phyloP scores from a whole-genome alignment of 1,140 invertebrate species.

The Aradophagus sp. region DNA sequence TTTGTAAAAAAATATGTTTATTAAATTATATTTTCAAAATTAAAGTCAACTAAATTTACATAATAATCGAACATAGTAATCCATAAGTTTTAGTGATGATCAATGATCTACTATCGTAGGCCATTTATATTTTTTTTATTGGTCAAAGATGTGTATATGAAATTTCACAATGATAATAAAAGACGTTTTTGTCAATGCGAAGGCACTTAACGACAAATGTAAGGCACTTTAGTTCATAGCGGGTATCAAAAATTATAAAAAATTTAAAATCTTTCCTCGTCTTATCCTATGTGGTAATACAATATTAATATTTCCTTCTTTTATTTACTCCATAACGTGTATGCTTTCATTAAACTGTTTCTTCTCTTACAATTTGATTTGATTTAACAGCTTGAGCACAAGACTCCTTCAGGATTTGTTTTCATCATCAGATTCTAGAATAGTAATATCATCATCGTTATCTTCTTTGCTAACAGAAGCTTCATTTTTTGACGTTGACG shows the following conservation, averaged over 20 bases:
- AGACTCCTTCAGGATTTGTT: too few species aligned
- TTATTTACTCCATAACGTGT: too few species aligned
- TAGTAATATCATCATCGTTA: constrained; percentile 10
- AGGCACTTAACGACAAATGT: too few species aligned
- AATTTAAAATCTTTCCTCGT: not conserved
- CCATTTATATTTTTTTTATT: not conserved
- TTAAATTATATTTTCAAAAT: too few species aligned
- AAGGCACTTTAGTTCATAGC: too few species aligned
- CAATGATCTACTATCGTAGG: not conserved
- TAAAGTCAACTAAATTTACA: too few species aligned
- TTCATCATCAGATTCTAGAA: constrained; percentile 1
- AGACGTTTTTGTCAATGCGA: not conserved
- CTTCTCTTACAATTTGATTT: too few species aligned
- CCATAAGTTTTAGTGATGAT: not conserved
- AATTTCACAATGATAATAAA: not conserved
- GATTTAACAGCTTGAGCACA: not conserved
- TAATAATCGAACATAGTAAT: too few species aligned
- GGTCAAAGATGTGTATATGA: not conserved
- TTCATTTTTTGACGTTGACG: not conserved
- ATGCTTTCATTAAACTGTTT: not conserved
- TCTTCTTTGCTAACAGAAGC: constrained; percentile 10
- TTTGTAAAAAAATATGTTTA: too few species aligned
- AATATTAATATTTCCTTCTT: not conserved
- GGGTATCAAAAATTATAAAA: not conserved
- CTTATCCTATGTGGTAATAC: too few species aligned